Base-by-base conservation (phyloP, 2,888 invertebrate species). In the Vandiemenella viatica region DNA sequence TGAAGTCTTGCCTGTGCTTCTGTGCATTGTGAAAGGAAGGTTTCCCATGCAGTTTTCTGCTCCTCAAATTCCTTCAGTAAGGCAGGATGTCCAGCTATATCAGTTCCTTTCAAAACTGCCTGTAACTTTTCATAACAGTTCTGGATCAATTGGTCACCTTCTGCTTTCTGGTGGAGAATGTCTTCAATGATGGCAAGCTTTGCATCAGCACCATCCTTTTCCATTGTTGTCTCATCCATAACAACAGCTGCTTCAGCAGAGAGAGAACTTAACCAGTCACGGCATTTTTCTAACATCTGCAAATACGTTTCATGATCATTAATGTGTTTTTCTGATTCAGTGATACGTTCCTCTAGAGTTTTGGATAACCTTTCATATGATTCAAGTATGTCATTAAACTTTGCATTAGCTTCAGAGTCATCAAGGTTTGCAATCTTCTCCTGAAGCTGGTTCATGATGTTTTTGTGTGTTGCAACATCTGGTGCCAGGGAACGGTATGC, bases 391-490 rank as follows among this genome's bases (percentile, higher is more conserved):
- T 78, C 78, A 13, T 76, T 74, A 10, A 91, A 71, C 63, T 83
- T 83, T 22, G 77, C 76, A 57, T 80, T 80, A 0, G 84, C 80
- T 58, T 88, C 87, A 51, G 82, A 79, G 60, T 91, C 90, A 1
- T 81, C 78, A 54, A 91, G 73, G 7, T 79, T 73, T 26, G 80
- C 79, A 1, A 88, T 79, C 65, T 90, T 87, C 15, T 87, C 87
- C 56, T 83, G 80, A 5, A 95, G 67, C 59, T 90, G 88, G 55
- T 83, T 78, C 20, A 95, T 67, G 56, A 92, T 84, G 50, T 80
- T 84, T 60, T 84, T 83, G 61, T 93, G 90, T 38, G 90, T 74
- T 40, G 77, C 79, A 7, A 93, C 83, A 64, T 93, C 93, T 68
- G 91, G 90, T 26, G 83, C 74, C 37, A 88, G 72, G 0, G 80